Percentiles rank a stretch among this genome's conserved stretches.
These are phyloP conservation scores for Scarus forsteni DNA, from an alignment of 2,797 vertebrate genomes.

Conservation along the genomic window DNA sequence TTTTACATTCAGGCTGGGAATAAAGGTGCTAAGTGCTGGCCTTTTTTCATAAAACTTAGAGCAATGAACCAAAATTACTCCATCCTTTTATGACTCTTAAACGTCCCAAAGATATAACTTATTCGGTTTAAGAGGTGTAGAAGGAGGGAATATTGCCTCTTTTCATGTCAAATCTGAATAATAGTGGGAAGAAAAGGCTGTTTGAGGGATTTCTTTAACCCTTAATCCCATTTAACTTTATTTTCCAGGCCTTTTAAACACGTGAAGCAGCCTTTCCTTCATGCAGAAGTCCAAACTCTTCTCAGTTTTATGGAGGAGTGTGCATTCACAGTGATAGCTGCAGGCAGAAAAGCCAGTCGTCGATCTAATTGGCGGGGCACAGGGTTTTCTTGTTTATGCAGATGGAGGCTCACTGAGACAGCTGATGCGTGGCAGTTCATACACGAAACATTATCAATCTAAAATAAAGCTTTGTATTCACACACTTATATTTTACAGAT, in stretches of 20 bases:
- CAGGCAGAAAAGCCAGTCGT: slow-evolving; percentile 64
- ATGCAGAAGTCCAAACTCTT: slow-evolving; percentile 10
- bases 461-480: slow-evolving; percentile 58
- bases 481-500: slow-evolving; percentile 43
- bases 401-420: slow-evolving; percentile 66
- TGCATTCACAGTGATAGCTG: slow-evolving; percentile 58
- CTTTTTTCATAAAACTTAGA: slow-evolving; percentile 24
- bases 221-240: slow-evolving; percentile 1
- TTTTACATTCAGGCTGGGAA: slow-evolving; percentile 16
- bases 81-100: slow-evolving; percentile 1
- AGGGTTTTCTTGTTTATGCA: slow-evolving; percentile 66
- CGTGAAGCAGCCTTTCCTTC: slow-evolving; percentile 6
- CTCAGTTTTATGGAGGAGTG: slow-evolving; percentile 32
- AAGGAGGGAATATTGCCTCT: not conserved
- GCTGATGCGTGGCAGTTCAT: slow-evolving; percentile 69
- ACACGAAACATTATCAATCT: slow-evolving; percentile 69
- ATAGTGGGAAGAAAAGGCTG: not conserved
- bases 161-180: not conserved
- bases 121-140: not conserved
- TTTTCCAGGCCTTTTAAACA: slow-evolving; percentile 12
- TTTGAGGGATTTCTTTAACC: not conserved
- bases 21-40: slow-evolving; percentile 10
- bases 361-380: slow-evolving; percentile 66
- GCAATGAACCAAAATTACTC: not conserved
- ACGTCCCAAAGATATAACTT: not conserved